Base-by-base conservation (phyloP, 2,797 vertebrate species). In the Notolepis coatsorum region DNA sequence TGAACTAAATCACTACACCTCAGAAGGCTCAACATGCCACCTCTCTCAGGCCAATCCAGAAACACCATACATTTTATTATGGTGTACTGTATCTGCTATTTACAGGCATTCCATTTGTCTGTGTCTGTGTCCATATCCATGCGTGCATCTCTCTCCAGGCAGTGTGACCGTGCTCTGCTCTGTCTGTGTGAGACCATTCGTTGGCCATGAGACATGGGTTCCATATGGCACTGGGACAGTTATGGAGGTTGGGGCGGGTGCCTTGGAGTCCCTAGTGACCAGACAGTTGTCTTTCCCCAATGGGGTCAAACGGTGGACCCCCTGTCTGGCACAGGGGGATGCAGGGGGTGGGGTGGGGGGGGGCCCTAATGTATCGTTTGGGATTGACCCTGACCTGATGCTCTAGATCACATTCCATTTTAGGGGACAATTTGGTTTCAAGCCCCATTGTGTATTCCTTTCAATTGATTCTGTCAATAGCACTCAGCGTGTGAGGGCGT, bases 361-460 rank as follows among this genome's bases (percentile, higher is more conserved):
- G 51, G 52, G 57, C 51, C 57, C 65, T 84, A 85, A 88, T 89
- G 80, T 80, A 75, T 77, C 85, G 80, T 85, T 60, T 82, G 87
- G 79, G 78, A 82, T 67, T 30, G 70, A 77, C 80, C 77, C 20
- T 87, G 85, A 89, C 87, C 89, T 30, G 13, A 18, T 79, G 82
- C 84, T 76, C 65, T 89, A 88, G 87, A 89, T 89, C 88, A 86
- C 77, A 69, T 74, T 88, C 82, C 74, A 82, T 79, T 87, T 84
- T 70, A 69, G 82, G 69, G 81, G 70, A 76, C 79, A 88, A 85
- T 88, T 84, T 82, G 73, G 80, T 85, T 81, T 79, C 69, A 79
- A 73, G 55, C 65, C 61, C 62, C 49, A 77, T 78, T 81, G 73
- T 81, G 70, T 30, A 18, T 56, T 21, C 68, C 68, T 54, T 58